A percentile compares a stretch with the other conserved stretches of the same genome.
Conservation (phyloP, 2,888 invertebrate genomes). For the Patella ulyssiponensis region DNA sequence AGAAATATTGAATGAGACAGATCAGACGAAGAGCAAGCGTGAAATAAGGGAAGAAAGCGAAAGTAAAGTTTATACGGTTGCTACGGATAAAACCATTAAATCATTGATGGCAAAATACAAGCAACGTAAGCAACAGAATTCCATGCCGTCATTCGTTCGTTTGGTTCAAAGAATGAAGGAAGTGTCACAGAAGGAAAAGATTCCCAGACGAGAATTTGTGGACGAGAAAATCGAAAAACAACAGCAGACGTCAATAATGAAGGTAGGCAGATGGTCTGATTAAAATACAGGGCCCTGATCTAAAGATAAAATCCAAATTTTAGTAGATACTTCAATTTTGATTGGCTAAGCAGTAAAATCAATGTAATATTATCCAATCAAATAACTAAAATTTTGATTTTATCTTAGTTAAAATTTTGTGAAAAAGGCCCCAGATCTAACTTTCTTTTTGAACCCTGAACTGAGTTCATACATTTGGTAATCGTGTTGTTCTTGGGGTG, state of each 20-base stretch:
- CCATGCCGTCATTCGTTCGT: constrained; percentile 71
- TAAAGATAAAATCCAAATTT: no score
- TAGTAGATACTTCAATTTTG: no score
- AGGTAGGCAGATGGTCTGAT: constrained; percentile 75
- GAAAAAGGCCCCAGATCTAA: no score
- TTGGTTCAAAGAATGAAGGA: constrained; percentile 38
- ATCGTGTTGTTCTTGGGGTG: not conserved
- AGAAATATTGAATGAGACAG: not conserved
- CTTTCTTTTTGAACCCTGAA: not conserved
- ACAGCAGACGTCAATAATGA: constrained; percentile 84
- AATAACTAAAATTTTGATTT: no score
- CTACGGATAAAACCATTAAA: constrained; percentile 72
- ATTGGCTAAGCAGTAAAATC: no score
- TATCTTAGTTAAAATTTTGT: no score
- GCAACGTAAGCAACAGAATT: constrained; percentile 74
- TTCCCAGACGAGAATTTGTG: constrained; percentile 48
- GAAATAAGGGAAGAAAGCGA: constrained; percentile 60
- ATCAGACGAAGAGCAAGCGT: constrained; percentile 48
- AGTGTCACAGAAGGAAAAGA: constrained; percentile 29
- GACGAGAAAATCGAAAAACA: constrained; percentile 80
- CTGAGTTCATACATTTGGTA: not conserved
- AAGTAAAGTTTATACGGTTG: constrained; percentile 72
- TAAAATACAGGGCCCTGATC: no score
- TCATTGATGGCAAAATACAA: constrained; percentile 76
- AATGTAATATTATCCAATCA: no score